These are phyloP conservation scores for Pseudomugil tenellus DNA, from an alignment of 2,797 vertebrate species.

Conservation along the genomic window DNA sequence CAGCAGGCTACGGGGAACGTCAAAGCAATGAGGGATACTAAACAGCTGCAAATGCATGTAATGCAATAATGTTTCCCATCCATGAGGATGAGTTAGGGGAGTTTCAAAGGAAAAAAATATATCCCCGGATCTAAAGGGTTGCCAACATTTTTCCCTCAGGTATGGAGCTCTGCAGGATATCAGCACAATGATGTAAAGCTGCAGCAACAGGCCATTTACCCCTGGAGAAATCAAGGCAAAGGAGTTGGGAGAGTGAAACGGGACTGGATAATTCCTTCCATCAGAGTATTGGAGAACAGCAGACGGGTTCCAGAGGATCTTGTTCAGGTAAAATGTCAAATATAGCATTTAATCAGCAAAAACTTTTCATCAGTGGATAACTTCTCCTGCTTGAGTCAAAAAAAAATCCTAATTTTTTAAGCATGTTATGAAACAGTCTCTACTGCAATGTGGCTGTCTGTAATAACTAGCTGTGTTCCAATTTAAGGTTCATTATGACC, in stretches of 20 bases:
- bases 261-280: slow-evolving; percentile 98
- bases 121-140: slow-evolving; percentile 24
- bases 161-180: slow-evolving; percentile 49
- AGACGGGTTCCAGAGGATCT: slow-evolving; percentile 90
- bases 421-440: neutral
- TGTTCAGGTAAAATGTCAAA: slow-evolving; percentile 87
- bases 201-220: slow-evolving; percentile 64
- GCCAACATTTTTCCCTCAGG: slow-evolving; percentile 45
- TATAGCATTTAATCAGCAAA: neutral
- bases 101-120: slow-evolving; percentile 16
- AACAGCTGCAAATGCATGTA: slow-evolving; percentile 67
- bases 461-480: neutral
- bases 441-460: neutral
- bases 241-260: slow-evolving; percentile 84
- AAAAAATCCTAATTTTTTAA: neutral
- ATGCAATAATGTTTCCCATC: slow-evolving; percentile 55
- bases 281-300: slow-evolving; percentile 93
- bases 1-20: slow-evolving; percentile 47
- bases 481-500: neutral
- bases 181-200: slow-evolving; percentile 27
- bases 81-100: slow-evolving; percentile 27
- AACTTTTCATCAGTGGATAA: neutral
- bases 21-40: slow-evolving; percentile 39
- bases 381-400: neutral
- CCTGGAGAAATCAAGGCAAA: slow-evolving; percentile 71